A percentile compares a stretch with the other conserved stretches of the same genome.
phyloP scores from a whole-genome alignment of 1,140 invertebrate genomes.

The Drosophila pseudoobscura region DNA sequence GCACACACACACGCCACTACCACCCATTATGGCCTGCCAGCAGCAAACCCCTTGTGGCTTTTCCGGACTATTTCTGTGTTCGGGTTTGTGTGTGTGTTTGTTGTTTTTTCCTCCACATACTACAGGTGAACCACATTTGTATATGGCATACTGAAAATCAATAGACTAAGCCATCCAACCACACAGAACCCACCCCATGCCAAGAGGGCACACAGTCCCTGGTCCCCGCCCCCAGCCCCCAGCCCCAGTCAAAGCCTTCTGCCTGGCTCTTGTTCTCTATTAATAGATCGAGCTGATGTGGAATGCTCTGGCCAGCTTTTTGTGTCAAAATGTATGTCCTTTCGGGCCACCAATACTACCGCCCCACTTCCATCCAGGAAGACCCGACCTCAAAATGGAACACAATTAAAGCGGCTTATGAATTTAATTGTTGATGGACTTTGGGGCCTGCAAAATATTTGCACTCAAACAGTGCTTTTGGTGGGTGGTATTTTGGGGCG shows the following conservation, averaged over 20 bases:
- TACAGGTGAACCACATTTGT: constrained; percentile 55
- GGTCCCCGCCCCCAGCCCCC: constrained; percentile 7
- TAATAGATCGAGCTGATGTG: constrained; percentile 53
- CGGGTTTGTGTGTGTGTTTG: constrained; percentile 8
- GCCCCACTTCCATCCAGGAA: neutral
- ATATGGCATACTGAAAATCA: constrained; percentile 63
- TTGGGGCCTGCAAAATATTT: too few species aligned
- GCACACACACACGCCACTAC: constrained; percentile 2
- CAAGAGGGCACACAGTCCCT: too few species aligned
- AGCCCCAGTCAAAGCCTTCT: constrained; percentile 19
- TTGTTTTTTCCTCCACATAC: neutral
- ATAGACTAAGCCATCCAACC: constrained; percentile 41
- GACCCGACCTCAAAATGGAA: neutral
- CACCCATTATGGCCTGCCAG: too few species aligned
- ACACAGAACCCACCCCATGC: too few species aligned
- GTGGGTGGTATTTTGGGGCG: neutral
- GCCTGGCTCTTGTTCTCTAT: constrained; percentile 49
- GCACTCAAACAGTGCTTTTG: too few species aligned
- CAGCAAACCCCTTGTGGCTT: neutral
- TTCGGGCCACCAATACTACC: neutral
- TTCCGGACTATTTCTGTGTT: constrained; percentile 52
- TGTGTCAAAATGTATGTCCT: constrained; percentile 13
- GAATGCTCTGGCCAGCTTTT: constrained; percentile 22
- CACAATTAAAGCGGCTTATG: constrained; percentile 58
- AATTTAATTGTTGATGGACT: constrained; percentile 34